Percentiles rank a stretch among this genome's conserved stretches.
Conservation (phyloP, 2,113 vertebrate species). For the Tychaedon coryphoeus region DNA sequence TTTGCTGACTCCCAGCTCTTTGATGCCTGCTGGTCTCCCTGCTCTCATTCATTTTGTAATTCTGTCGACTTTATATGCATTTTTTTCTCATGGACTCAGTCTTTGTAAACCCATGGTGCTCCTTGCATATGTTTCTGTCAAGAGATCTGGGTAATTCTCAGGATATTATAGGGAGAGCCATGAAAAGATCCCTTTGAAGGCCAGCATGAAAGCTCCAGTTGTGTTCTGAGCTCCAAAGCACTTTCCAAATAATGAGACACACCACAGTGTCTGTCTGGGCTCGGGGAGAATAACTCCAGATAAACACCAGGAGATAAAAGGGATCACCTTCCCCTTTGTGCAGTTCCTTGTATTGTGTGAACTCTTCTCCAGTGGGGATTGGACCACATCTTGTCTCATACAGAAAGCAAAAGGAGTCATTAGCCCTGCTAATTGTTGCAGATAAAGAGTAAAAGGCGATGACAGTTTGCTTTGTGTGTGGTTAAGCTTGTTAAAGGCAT, state of each 20-base stretch:
- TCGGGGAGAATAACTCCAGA: background rate
- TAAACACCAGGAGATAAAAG: constrained; percentile 21
- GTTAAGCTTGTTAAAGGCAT: background rate
- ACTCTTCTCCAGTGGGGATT: background rate
- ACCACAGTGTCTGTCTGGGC: background rate
- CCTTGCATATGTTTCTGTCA: background rate
- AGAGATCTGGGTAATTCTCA: background rate
- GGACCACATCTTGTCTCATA: background rate
- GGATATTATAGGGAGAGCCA: background rate
- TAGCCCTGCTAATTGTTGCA: constrained; percentile 36
- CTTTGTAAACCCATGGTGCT: background rate
- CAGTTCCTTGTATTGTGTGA: constrained; percentile 31
- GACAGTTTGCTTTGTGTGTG: background rate
- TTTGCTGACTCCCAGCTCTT: constrained; percentile 22
- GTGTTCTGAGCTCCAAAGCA: background rate
- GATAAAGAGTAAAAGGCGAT: background rate
- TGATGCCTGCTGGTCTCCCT: constrained; percentile 29
- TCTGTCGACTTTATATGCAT: background rate
- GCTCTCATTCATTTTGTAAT: background rate
- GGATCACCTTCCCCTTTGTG: background rate
- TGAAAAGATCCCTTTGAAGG: constrained; percentile 36
- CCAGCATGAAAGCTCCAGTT: background rate
- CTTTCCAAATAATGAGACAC: background rate
- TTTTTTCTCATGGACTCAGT: background rate
- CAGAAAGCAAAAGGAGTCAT: constrained; percentile 22